Evolutionary conservation across 2,113 vertebrate genomes (phyloP), one percentile per base, ranked within the genome.

Genomic region (Scalopus aquaticus): DNA sequence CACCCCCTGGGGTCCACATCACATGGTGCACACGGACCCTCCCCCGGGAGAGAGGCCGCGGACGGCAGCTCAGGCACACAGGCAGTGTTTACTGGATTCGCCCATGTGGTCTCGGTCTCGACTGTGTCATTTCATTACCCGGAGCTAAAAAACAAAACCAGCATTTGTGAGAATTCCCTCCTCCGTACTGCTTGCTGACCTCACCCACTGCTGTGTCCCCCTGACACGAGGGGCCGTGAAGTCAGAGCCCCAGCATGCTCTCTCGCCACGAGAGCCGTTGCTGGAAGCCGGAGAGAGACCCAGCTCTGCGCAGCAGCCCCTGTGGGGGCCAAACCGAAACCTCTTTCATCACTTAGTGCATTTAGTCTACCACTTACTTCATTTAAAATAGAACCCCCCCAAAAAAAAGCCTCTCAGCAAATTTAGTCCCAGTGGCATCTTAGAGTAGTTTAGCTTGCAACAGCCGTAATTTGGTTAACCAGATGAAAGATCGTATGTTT

Each of bases 401-500:
- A 30, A 30, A 11, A 67, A 32, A 30, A 65, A 65, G 9, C 64
- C 11, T 32, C 20, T 89, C 46, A 81, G 73, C 49, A 97, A 76
- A 95, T 95, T 80, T 90, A 96, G 91, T 94, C 69, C 54, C 56
- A 85, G 17, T 74, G 32, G 42, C 51, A 44, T 91, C 54, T 65
- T 54, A 74, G 3, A 83, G 17, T 56, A 91, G 49, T 93, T 95
- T 82, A 26, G 35, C 93, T 54, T 94, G 72, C 58, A 95, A 79
- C 77, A 90, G 76, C 46, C 30, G 11, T 73, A 84, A 62, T 3
- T 84, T 93, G 42, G 54, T 93, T 93, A 94, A 94, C 82, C 28
- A 95, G 72, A 86, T 96, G 70, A 88, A 94, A 97, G 74, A 95
- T 30, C 78, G 7, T 80, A 44, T 84, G 44, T 96, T 96, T 94